Percentiles rank a stretch among this genome's conserved stretches.
phyloP scores from a whole-genome alignment of 2,113 vertebrate species.

The Melanostigma gelatinosum region DNA sequence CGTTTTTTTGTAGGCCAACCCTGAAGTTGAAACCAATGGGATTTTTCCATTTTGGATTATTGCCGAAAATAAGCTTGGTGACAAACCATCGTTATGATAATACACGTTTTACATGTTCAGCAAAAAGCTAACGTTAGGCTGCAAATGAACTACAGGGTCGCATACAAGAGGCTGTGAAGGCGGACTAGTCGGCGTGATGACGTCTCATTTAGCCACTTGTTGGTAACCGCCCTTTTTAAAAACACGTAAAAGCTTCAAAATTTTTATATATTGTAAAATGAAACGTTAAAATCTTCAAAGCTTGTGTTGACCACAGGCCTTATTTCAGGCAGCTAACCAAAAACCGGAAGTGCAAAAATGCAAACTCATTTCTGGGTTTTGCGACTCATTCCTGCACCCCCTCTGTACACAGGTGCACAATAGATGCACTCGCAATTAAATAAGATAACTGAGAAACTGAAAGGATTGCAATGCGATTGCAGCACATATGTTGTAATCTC shows the following conservation, averaged over 20 bases:
- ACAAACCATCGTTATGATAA: background rate
- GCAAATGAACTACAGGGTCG: too few relatives aligned
- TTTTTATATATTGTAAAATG: background rate
- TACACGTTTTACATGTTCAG: background rate
- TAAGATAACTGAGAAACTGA: background rate
- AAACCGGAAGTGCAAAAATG: background rate
- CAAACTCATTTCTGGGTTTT: background rate
- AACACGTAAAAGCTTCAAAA: background rate
- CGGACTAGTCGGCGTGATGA: background rate
- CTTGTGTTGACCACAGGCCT: background rate
- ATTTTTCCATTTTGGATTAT: background rate
- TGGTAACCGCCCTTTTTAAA: background rate
- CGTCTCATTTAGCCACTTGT: background rate
- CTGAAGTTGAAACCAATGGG: background rate
- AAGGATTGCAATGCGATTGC: conserved; percentile 37
- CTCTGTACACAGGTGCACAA: background rate
- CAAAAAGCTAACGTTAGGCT: background rate
- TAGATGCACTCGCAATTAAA: background rate
- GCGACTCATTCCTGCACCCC: background rate
- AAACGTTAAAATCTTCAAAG: background rate
- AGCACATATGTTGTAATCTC: background rate
- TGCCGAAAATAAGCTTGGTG: background rate
- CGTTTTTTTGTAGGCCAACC: background rate
- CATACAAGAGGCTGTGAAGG: background rate
- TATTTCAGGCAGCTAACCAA: background rate